Conservation (phyloP, 64 coral and sea anemone species). For the Pachyseris speciosa region DNA sequence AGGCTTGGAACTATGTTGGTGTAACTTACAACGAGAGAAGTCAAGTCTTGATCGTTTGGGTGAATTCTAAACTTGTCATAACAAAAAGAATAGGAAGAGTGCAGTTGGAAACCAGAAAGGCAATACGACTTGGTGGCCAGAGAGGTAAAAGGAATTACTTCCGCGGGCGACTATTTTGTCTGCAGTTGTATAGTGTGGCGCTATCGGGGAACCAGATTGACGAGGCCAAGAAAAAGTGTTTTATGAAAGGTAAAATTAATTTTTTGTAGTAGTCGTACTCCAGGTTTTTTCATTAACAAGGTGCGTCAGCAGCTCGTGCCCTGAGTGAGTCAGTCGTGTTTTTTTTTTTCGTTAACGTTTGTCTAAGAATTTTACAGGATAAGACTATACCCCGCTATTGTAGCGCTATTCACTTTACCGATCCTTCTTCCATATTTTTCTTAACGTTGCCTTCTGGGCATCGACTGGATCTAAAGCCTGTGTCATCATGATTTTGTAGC, state of each 20-base stretch:
- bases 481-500: too few species aligned
- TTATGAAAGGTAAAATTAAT: conserved; percentile 70
- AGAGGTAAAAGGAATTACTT: conserved; percentile 45
- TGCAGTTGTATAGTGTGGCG: conserved; percentile 77
- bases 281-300: too few species aligned
- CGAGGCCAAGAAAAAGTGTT: conserved; percentile 65
- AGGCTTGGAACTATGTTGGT: conserved; percentile 81
- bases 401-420: too few species aligned
- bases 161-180: conserved; percentile 72
- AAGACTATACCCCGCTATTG: too few species aligned
- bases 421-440: too few species aligned
- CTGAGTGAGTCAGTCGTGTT: too few species aligned
- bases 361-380: too few species aligned
- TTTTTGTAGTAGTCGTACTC: too few species aligned
- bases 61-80: conserved; percentile 69
- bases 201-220: conserved; percentile 63
- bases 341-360: too few species aligned
- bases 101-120: conserved; percentile 59
- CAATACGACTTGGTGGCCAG: conserved; percentile 65
- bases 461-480: too few species aligned
- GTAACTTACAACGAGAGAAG: conserved; percentile 65
- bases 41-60: conserved; percentile 66
- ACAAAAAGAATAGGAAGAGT: conserved; percentile 54
- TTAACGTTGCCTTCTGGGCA: too few species aligned
- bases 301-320: too few species aligned